phyloP scores from a whole-genome alignment of 2,888 invertebrate genomes.

The Cheiracanthium punctorium region DNA sequence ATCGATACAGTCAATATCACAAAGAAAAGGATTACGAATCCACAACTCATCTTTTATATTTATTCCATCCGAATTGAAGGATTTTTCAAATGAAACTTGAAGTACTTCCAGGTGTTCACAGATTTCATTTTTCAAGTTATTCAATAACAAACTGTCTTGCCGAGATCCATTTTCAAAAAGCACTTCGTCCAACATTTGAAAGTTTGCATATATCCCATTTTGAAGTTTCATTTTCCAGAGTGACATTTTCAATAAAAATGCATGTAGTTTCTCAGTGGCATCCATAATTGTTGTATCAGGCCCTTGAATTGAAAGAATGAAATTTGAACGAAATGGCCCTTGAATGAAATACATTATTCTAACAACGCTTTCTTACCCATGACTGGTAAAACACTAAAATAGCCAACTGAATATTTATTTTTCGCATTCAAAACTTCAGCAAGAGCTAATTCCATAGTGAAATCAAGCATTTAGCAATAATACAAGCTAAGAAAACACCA shows the following conservation, averaged over 20 bases:
- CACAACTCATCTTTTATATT: not conserved
- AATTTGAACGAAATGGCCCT: too few species aligned
- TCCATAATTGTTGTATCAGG: conserved; percentile 19
- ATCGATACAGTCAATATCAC: not conserved
- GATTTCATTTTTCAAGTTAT: too few species aligned
- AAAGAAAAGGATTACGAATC: not conserved
- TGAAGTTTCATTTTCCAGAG: conserved; percentile 7
- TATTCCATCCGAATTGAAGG: not conserved
- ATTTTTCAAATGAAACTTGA: too few species aligned
- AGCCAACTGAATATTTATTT: conserved; percentile 35
- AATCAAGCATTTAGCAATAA: too few species aligned
- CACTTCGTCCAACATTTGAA: conserved; percentile 21
- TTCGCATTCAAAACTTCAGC: conserved; percentile 32
- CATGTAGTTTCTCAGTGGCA: conserved; percentile 17
- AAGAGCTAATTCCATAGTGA: conserved; percentile 35
- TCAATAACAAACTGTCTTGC: too few species aligned
- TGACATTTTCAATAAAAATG: conserved; percentile 7
- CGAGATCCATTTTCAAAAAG: conserved; percentile 22
- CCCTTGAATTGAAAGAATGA: conserved; percentile 21
- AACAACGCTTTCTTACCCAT: conserved; percentile 33
- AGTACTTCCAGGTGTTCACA: too few species aligned
- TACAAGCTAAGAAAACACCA: too few species aligned
- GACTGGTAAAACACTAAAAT: conserved; percentile 32
- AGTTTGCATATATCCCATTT: conserved; percentile 17
- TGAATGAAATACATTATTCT: too few species aligned